phyloP scores from a whole-genome alignment of 2,113 vertebrate species.

The Ptychochromis oligacanthus region DNA sequence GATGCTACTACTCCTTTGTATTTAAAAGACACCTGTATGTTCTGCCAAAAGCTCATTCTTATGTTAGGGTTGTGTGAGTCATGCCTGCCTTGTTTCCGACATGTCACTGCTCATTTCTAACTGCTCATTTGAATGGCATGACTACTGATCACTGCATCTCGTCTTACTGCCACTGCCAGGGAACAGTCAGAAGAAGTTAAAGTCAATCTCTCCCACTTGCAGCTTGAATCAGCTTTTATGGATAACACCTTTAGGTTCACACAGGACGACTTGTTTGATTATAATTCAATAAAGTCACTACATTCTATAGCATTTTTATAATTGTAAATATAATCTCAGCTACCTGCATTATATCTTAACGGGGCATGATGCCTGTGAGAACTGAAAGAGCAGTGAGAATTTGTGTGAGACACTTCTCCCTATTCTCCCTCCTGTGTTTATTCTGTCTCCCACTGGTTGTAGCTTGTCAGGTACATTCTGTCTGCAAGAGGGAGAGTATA shows the following conservation, averaged over 20 bases:
- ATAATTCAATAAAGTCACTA: background rate
- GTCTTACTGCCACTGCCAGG: background rate
- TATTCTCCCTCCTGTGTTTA: constrained; percentile 6
- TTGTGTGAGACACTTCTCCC: background rate
- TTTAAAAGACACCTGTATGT: background rate
- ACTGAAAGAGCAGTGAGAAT: background rate
- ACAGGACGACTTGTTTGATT: background rate
- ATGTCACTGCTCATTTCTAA: constrained; percentile 43
- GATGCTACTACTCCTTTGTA: background rate
- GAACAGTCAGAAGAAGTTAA: constrained; percentile 21
- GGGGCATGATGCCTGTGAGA: background rate
- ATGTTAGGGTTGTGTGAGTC: background rate
- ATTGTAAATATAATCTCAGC: background rate
- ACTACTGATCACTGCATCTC: background rate
- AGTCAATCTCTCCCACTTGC: constrained; percentile 8
- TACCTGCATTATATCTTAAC: background rate
- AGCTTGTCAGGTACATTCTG: constrained; percentile 53
- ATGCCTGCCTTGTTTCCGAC: background rate
- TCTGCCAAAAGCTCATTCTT: background rate
- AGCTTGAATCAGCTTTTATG: background rate
- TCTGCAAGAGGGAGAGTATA: constrained; percentile 34
- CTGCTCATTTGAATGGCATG: constrained; percentile 11
- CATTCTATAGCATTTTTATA: background rate
- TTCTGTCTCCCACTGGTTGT: constrained; percentile 45
- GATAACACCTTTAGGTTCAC: background rate